These are phyloP conservation scores for Cisticola juncidis DNA, from an alignment of 2,113 vertebrate genomes.

Conservation along the genomic window DNA sequence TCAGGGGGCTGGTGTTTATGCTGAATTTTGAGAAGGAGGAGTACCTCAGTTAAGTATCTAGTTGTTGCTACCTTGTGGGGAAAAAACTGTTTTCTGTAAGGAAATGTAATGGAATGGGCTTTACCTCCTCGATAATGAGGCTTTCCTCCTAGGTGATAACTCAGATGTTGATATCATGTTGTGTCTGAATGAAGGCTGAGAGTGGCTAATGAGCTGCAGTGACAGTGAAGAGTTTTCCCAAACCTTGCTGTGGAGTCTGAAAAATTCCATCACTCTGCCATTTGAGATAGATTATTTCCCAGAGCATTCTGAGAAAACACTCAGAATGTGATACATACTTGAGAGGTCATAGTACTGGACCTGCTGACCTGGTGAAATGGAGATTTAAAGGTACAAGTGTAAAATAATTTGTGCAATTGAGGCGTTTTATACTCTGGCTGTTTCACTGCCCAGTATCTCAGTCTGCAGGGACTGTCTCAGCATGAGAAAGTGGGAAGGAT, in stretches of 20 bases:
- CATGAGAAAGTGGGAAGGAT: background rate
- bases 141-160: background rate
- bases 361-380: background rate
- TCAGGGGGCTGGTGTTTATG: background rate
- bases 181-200: background rate
- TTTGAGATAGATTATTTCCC: background rate
- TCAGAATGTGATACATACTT: background rate
- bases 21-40: background rate
- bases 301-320: background rate
- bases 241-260: background rate
- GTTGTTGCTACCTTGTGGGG: background rate
- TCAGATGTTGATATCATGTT: background rate
- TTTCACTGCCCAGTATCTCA: background rate
- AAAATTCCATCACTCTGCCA: background rate
- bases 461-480: background rate
- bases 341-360: background rate
- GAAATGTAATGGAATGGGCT: background rate
- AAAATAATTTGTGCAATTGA: background rate
- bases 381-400: background rate
- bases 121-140: background rate
- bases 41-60: background rate
- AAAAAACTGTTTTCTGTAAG: background rate
- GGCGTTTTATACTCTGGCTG: background rate
- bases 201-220: background rate
- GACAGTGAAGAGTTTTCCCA: background rate